phyloP scores from a whole-genome alignment of 1,140 invertebrate genomes.

The Laupala kohalensis region DNA sequence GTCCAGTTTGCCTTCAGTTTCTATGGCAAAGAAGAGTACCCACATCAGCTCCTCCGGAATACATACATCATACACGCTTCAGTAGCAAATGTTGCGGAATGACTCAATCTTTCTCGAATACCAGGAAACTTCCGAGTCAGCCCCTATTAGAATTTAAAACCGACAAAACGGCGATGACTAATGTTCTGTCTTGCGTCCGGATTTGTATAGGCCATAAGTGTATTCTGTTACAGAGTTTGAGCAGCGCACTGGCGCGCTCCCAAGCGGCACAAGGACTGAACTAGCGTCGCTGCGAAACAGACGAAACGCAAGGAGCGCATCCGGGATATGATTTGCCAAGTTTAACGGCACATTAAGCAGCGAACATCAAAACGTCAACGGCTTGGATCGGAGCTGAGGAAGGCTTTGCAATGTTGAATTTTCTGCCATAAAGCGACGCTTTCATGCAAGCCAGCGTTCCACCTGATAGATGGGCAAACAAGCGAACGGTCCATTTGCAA shows the following conservation, averaged over 20 bases:
- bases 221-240: neutral
- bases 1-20: too few relatives aligned
- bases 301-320: neutral
- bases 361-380: slow-evolving; percentile 5
- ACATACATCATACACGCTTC: too few relatives aligned
- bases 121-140: neutral
- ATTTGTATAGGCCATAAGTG: neutral
- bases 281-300: neutral
- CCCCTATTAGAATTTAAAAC: neutral
- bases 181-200: neutral
- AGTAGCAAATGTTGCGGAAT: neutral
- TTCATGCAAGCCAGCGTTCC: neutral
- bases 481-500: neutral
- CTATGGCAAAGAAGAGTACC: too few relatives aligned
- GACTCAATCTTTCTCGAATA: neutral
- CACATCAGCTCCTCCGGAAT: too few relatives aligned
- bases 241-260: neutral
- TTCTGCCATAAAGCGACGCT: neutral
- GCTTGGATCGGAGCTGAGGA: neutral
- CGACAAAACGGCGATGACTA: neutral
- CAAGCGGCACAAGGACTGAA: neutral
- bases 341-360: slow-evolving; percentile 1
- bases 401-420: neutral
- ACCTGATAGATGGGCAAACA: neutral
- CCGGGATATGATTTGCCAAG: slow-evolving; percentile 4